Evolutionary conservation across 2,888 invertebrate species (phyloP).

Genomic region (Trilocha varians): DNA sequence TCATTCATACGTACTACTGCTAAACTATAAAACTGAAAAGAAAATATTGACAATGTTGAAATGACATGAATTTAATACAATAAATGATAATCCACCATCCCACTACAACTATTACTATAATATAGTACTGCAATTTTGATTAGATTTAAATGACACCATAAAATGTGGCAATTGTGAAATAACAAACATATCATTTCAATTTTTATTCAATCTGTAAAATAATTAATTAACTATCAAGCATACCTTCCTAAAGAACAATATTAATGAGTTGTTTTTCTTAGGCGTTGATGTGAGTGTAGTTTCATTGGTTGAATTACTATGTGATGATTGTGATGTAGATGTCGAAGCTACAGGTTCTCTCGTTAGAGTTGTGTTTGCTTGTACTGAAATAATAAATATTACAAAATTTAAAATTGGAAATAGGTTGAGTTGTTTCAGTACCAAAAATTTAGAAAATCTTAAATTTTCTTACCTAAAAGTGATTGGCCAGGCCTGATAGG

Average conservation of each 20-base stretch:
- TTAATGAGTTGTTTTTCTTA: conserved; percentile 57
- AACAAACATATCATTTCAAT: too few species aligned
- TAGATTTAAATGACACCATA: neutral
- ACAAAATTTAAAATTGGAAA: neutral
- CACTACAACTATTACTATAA: too few species aligned
- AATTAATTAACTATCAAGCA: neutral
- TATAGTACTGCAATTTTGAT: neutral
- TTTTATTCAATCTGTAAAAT: too few species aligned
- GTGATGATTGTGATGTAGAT: conserved; percentile 20
- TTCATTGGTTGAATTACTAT: conserved; percentile 26
- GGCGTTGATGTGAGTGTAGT: conserved; percentile 42
- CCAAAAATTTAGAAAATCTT: neutral
- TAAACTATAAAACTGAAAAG: conserved; percentile 89
- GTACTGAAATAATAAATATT: conserved; percentile 25
- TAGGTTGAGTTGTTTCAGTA: neutral
- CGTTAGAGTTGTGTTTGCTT: conserved; percentile 27
- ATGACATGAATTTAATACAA: too few species aligned
- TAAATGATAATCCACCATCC: too few species aligned
- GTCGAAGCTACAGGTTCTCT: conserved; percentile 22
- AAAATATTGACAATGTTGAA: conserved; percentile 2
- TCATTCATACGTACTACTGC: conserved; percentile 94
- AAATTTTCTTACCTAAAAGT: conserved; percentile 44
- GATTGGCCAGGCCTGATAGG: conserved; percentile 74
- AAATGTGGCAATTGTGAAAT: too few species aligned
- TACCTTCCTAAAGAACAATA: conserved; percentile 91